Percentiles rank a stretch among this genome's conserved stretches.
phyloP scores from a whole-genome alignment of 2,113 vertebrate genomes.

The Girardinichthys multiradiatus region DNA sequence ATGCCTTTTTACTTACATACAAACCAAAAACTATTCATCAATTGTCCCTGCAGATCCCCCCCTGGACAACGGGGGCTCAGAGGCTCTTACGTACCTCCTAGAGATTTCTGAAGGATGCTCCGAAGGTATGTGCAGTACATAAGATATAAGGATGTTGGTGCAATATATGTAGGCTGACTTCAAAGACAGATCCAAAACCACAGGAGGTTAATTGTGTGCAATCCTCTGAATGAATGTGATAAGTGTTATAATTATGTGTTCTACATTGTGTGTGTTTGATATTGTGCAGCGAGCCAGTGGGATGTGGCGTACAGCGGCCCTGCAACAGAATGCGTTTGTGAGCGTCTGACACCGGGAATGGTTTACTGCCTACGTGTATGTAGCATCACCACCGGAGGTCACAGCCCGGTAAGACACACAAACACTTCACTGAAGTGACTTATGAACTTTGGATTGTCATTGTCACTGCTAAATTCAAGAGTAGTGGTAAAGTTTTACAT shows the following conservation, averaged over 20 bases:
- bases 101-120: constrained; percentile 92
- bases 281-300: constrained; percentile 87
- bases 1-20: too few species aligned
- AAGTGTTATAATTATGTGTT: neutral
- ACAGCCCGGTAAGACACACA: constrained; percentile 86
- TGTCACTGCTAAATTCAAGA: neutral
- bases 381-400: constrained; percentile 95
- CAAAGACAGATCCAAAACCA: neutral
- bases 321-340: constrained; percentile 87
- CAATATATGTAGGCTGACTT: neutral
- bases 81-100: constrained; percentile 91
- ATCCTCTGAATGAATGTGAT: neutral
- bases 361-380: constrained; percentile 92
- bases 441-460: neutral
- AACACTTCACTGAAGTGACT: neutral
- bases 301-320: constrained; percentile 92
- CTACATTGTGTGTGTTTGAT: constrained; percentile 32
- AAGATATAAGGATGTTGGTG: neutral
- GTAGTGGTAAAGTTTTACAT: neutral
- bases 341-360: constrained; percentile 91
- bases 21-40: neutral
- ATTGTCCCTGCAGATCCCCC: constrained; percentile 86
- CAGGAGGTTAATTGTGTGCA: neutral
- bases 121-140: constrained; percentile 82
- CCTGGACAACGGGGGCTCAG: constrained; percentile 92